Percentiles rank a stretch among this genome's conserved stretches.
Conservation (phyloP, 2,797 vertebrate species). For the Acrossocheilus wenchowensis region DNA sequence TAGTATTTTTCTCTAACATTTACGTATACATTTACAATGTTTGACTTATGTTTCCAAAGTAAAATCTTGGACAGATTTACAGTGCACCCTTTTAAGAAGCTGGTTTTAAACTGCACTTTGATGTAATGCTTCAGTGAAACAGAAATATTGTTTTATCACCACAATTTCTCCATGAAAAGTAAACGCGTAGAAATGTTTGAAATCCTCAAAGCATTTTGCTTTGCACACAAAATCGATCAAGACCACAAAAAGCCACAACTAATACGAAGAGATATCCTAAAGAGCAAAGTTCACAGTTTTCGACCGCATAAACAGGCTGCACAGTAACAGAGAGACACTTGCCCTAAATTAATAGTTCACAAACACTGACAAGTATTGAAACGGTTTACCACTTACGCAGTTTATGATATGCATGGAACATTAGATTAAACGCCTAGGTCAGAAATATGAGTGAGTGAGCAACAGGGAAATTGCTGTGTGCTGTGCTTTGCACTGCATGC, state of each 20-base stretch:
- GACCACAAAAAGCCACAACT: constrained; percentile 55
- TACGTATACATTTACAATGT: background rate
- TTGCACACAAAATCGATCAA: background rate
- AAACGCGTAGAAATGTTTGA: background rate
- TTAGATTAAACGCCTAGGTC: constrained; percentile 14
- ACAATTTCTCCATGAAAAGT: background rate
- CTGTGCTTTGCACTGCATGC: constrained; percentile 17
- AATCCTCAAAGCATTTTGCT: constrained; percentile 16
- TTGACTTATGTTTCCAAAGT: background rate
- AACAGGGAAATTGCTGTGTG: background rate
- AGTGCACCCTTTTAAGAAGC: constrained; percentile 13
- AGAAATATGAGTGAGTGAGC: background rate
- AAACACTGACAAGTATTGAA: constrained; percentile 60
- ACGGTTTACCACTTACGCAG: background rate
- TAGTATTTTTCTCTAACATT: background rate
- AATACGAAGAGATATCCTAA: constrained; percentile 63
- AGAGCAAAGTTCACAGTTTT: constrained; percentile 75
- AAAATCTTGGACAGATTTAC: background rate
- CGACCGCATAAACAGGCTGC: constrained; percentile 60
- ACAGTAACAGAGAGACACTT: constrained; percentile 58
- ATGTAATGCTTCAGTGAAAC: constrained; percentile 18
- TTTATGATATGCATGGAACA: constrained; percentile 7
- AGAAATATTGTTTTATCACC: constrained; percentile 13
- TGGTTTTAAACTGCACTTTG: constrained; percentile 19
- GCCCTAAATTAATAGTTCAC: constrained; percentile 66